A percentile compares a stretch with the other conserved stretches of the same genome.
phyloP scores from a whole-genome alignment of 2,888 invertebrate genomes.

The Hipparchia sbordonii region DNA sequence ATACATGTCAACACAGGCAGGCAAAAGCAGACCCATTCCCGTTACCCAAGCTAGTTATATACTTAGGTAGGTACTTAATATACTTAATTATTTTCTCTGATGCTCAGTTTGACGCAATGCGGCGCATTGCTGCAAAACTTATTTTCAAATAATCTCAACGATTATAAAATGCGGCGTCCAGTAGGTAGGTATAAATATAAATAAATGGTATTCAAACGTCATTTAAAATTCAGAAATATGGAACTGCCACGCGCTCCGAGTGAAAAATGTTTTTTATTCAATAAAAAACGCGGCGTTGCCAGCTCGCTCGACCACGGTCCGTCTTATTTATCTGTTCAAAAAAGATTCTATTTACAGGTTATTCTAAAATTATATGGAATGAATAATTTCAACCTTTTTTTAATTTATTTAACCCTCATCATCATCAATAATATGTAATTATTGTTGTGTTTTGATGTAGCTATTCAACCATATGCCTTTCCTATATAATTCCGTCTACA shows the following conservation, averaged over 20 bases:
- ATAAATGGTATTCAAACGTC: conserved; percentile 34
- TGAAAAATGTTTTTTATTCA: conserved; percentile 39
- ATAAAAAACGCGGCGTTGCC: conserved; percentile 63
- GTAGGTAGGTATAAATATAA: not conserved
- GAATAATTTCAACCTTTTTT: too few species aligned
- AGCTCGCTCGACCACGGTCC: conserved; percentile 50
- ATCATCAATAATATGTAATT: too few species aligned
- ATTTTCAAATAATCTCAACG: conserved; percentile 24
- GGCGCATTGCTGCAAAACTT: conserved; percentile 35
- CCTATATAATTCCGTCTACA: too few species aligned
- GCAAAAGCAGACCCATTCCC: too few species aligned
- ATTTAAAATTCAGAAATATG: conserved; percentile 35
- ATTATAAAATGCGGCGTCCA: conserved; percentile 29
- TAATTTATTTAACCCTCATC: too few species aligned
- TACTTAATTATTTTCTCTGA: too few species aligned
- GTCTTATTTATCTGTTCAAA: conserved; percentile 2
- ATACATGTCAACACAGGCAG: too few species aligned
- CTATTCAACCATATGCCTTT: too few species aligned
- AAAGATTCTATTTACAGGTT: conserved; percentile 10
- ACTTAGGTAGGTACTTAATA: too few species aligned
- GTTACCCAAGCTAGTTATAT: too few species aligned
- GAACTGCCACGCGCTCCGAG: conserved; percentile 27
- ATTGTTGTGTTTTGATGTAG: too few species aligned
- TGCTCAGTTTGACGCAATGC: too few species aligned
- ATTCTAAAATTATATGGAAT: not conserved